phyloP scores from a whole-genome alignment of 2,888 invertebrate genomes.

The Diaprepes abbreviatus region DNA sequence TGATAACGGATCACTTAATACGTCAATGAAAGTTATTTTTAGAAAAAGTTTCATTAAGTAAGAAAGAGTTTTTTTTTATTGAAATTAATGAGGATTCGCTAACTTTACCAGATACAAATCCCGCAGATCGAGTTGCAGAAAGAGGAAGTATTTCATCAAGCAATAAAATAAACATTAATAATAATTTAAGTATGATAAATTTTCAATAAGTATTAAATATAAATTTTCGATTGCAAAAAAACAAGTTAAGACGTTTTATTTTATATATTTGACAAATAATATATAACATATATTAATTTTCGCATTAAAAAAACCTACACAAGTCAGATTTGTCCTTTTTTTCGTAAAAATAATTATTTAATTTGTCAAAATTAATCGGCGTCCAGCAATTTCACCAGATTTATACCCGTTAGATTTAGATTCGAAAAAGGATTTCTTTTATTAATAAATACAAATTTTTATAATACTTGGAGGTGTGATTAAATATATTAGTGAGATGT shows the following conservation, averaged over 20 bases:
- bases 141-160: neutral
- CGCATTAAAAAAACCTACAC: neutral
- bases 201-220: neutral
- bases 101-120: neutral
- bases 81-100: neutral
- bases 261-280: neutral
- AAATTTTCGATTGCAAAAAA: slow-evolving; percentile 1
- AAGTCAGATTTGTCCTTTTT: neutral
- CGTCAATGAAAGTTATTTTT: neutral
- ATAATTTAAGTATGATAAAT: neutral
- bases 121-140: neutral
- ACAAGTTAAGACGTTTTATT: neutral
- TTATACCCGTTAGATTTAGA: neutral
- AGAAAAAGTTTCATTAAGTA: neutral
- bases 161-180: neutral
- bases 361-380: neutral
- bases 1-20: neutral
- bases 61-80: neutral
- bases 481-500: neutral
- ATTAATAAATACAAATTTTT: neutral
- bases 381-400: neutral
- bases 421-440: neutral
- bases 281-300: neutral
- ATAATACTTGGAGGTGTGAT: neutral
- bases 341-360: neutral